These are phyloP conservation scores for Pteropus rufus DNA, from an alignment of 2,797 vertebrate species.

Conservation along the genomic window DNA sequence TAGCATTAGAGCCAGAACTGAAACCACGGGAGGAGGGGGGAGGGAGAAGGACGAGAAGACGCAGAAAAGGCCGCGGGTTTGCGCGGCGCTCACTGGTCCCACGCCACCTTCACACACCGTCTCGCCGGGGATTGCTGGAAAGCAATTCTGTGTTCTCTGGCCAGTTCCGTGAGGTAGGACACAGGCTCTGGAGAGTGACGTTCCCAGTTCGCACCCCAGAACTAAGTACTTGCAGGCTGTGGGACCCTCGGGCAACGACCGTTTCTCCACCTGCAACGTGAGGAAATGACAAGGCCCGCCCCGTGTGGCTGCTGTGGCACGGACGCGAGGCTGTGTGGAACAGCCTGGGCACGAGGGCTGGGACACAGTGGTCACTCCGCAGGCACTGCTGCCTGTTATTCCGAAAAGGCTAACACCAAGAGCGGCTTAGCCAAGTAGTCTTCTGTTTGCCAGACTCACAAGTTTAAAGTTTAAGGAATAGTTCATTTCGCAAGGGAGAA, in stretches of 20 bases:
- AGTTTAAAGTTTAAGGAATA: background rate
- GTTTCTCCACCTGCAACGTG: background rate
- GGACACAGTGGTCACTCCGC: fast-evolving
- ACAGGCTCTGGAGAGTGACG: background rate
- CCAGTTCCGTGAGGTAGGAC: background rate
- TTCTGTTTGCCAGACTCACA: background rate
- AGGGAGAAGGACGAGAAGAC: background rate
- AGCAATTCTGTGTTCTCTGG: no score
- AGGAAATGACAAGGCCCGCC: background rate
- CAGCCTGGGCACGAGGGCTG: no score
- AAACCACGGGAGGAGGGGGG: background rate
- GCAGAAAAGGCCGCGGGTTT: no score
- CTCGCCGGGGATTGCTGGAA: background rate
- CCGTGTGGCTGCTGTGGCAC: fast-evolving
- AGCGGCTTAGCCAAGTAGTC: background rate
- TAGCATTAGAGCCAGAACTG: background rate
- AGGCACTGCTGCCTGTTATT: fast-evolving
- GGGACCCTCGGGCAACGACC: background rate
- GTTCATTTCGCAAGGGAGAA: background rate
- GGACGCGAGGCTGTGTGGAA: fast-evolving
- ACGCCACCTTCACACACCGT: fast-evolving
- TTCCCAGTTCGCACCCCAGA: background rate
- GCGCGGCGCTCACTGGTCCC: fast-evolving
- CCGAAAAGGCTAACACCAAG: background rate
- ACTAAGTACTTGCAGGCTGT: background rate